Evolutionary conservation across 2,113 vertebrate species (phyloP).

Genomic region (Trichechus manatus): DNA sequence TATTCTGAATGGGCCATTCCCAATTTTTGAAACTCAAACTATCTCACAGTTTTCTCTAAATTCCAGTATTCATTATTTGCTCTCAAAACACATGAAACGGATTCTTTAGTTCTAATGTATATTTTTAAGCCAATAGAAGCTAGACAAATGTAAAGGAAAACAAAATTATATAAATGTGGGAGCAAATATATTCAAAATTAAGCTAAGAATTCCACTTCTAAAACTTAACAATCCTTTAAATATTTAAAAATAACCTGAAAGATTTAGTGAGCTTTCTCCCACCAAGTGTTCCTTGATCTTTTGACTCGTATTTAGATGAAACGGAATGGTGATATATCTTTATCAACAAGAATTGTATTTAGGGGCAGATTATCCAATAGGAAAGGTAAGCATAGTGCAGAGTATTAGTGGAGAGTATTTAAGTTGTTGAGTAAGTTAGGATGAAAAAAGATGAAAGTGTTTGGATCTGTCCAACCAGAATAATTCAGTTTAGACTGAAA

Average conservation of each 20-base stretch:
- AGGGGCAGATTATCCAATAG: too few relatives aligned
- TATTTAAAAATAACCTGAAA: background rate
- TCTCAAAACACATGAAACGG: background rate
- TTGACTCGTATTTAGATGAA: background rate
- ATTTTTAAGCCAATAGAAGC: background rate
- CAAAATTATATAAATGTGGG: background rate
- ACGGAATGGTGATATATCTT: background rate
- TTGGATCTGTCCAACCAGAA: background rate
- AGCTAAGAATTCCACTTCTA: background rate
- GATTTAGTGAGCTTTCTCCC: background rate
- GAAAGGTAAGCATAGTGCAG: too few relatives aligned
- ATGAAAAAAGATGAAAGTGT: background rate
- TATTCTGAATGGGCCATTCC: background rate
- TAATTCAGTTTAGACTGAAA: background rate
- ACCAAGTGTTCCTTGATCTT: background rate
- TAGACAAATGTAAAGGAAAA: background rate
- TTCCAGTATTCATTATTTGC: background rate
- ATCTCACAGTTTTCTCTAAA: background rate
- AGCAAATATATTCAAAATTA: background rate
- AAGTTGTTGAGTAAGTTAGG: background rate
- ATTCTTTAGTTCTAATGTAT: background rate
- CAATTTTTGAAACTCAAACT: background rate
- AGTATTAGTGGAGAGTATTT: background rate
- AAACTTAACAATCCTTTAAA: background rate
- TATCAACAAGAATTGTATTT: background rate